Evolutionary conservation across 2,888 invertebrate genomes (phyloP).

Genomic region (Pasiphila rectangulata): DNA sequence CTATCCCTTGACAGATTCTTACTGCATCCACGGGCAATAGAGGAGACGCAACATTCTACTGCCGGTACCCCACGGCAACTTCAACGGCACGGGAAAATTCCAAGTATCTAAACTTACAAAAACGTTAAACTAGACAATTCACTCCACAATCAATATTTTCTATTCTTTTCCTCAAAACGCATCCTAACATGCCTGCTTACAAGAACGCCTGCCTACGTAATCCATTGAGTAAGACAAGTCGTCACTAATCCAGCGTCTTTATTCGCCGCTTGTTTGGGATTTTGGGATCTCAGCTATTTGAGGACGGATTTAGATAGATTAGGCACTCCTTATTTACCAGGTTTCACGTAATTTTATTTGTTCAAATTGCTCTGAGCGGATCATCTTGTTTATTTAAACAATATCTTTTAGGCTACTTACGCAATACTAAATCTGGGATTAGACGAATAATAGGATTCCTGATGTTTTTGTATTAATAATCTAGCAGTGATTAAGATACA

Average conservation of each 20-base stretch:
- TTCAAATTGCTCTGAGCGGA: conserved; percentile 14
- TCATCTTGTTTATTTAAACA: conserved; percentile 9
- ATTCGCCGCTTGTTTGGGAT: conserved; percentile 43
- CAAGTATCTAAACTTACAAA: no score
- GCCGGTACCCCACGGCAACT: no score
- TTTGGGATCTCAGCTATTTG: conserved; percentile 50
- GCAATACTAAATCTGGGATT: neutral
- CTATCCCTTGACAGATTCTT: no score
- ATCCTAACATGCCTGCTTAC: neutral
- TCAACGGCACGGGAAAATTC: no score
- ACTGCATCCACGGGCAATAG: no score
- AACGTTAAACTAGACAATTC: no score
- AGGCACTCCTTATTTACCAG: conserved; percentile 47
- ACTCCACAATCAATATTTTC: neutral
- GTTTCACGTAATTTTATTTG: conserved; percentile 26
- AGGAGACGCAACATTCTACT: no score
- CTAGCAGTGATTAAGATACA: neutral
- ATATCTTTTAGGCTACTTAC: neutral
- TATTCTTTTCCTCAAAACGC: neutral
- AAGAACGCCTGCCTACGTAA: conserved; percentile 43
- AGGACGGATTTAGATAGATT: conserved; percentile 58
- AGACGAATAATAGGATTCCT: neutral
- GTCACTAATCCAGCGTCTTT: conserved; percentile 55
- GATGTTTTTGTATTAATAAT: neutral
- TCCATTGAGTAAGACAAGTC: conserved; percentile 65